Percentiles rank a stretch among this genome's conserved stretches.
phyloP scores from a whole-genome alignment of 1,140 invertebrate genomes.

The Drosophila takahashii region DNA sequence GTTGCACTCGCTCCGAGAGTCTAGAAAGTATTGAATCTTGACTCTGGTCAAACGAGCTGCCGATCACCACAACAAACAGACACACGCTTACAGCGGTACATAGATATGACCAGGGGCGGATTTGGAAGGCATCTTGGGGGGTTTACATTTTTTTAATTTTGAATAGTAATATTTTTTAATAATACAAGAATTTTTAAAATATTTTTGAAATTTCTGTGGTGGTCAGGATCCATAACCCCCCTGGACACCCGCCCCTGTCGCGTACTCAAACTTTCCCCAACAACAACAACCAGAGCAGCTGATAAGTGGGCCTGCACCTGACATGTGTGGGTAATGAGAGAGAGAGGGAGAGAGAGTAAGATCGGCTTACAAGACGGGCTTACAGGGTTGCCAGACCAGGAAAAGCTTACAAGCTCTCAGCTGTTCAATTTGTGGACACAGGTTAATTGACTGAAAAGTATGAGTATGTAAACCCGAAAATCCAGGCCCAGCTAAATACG shows the following conservation, averaged over 20 bases:
- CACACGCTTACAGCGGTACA: slow-evolving; percentile 14
- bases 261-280: slow-evolving; percentile 75
- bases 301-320: slow-evolving; percentile 45
- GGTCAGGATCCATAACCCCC: background rate
- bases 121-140: background rate
- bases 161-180: background rate
- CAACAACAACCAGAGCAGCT: slow-evolving; percentile 58
- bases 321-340: slow-evolving; percentile 20
- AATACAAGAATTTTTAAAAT: too few species aligned
- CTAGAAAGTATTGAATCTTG: slow-evolving; percentile 80
- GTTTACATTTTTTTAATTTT: too few species aligned
- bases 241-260: background rate
- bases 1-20: slow-evolving; percentile 70
- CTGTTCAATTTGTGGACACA: slow-evolving; percentile 40
- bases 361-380: slow-evolving; percentile 37
- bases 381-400: slow-evolving; percentile 53
- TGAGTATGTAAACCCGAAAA: slow-evolving; percentile 6
- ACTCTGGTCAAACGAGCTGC: slow-evolving; percentile 73
- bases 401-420: slow-evolving; percentile 37
- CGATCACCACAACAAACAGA: slow-evolving; percentile 39
- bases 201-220: background rate
- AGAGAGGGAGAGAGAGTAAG: slow-evolving; percentile 14
- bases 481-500: slow-evolving; percentile 4
- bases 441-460: slow-evolving; percentile 24
- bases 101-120: slow-evolving; percentile 1